Conservation (phyloP, 2,797 vertebrate species). For the Coregonus ussuriensis region DNA sequence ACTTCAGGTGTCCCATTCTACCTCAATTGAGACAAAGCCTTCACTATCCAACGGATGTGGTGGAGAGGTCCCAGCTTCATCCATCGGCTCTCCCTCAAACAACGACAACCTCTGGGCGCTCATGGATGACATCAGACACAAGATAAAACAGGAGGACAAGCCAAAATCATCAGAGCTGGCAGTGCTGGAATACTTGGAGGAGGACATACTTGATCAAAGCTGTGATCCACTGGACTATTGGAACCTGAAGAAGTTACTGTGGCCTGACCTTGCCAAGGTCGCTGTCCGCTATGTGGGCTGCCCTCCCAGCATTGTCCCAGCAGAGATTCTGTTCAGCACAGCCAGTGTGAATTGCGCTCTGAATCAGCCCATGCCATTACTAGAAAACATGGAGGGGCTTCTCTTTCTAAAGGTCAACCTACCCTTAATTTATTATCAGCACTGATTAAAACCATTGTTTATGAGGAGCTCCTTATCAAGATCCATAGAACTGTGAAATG, state of each 20-base stretch:
- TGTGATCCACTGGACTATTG: slow-evolving; percentile 98
- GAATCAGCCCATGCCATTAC: slow-evolving; percentile 86
- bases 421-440: slow-evolving; percentile 97
- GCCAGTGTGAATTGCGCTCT: slow-evolving; percentile 85
- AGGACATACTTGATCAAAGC: slow-evolving; percentile 97
- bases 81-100: slow-evolving; percentile 67
- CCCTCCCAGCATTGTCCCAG: slow-evolving; percentile 91
- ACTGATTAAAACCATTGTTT: slow-evolving; percentile 82
- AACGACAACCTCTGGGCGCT: slow-evolving; percentile 93
- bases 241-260: slow-evolving; percentile 93
- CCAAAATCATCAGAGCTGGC: slow-evolving; percentile 86
- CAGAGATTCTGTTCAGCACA: slow-evolving; percentile 93
- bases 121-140: slow-evolving; percentile 87
- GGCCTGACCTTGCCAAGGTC: slow-evolving; percentile 92
- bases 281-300: slow-evolving; percentile 95
- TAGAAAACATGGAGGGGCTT: slow-evolving; percentile 95
- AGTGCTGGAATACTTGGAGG: slow-evolving; percentile 94
- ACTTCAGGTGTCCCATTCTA: slow-evolving; percentile 88
- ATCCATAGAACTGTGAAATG: slow-evolving; percentile 76
- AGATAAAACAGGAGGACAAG: slow-evolving; percentile 83
- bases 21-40: slow-evolving; percentile 81
- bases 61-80: slow-evolving; percentile 70
- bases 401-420: slow-evolving; percentile 99
- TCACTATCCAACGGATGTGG: slow-evolving; percentile 81
- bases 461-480: slow-evolving; percentile 65